Conservation (phyloP, 2,888 invertebrate species). For the Alviniconcha strummeri region DNA sequence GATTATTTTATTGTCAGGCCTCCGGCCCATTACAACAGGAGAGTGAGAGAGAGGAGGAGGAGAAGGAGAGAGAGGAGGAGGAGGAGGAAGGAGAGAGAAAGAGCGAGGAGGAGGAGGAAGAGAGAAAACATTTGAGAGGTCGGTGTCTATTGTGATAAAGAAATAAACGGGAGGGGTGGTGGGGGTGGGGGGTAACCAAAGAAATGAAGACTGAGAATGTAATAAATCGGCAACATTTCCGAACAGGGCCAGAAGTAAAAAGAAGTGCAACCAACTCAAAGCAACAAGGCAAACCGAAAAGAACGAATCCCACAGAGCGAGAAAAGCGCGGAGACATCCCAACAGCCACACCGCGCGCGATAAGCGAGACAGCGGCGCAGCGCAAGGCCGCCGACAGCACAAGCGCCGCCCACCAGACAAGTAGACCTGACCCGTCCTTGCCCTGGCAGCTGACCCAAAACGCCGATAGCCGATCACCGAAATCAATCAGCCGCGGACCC, state of each 20-base stretch:
- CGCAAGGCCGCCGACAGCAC: neutral
- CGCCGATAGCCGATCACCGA: constrained; percentile 34
- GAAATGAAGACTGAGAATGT: too few species aligned
- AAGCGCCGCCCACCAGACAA: neutral
- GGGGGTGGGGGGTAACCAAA: too few species aligned
- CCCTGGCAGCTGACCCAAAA: constrained; percentile 33
- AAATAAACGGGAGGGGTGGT: too few species aligned
- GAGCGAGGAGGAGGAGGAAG: neutral
- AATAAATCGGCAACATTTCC: too few species aligned
- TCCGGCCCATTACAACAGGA: too few species aligned
- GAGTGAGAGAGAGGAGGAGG: neutral
- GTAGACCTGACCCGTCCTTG: constrained; percentile 29
- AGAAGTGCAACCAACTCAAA: too few species aligned
- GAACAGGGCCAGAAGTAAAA: too few species aligned
- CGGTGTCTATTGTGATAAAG: too few species aligned
- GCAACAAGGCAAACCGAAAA: neutral
- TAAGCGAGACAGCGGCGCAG: neutral
- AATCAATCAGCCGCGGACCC: constrained; percentile 16
- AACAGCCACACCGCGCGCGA: neutral
- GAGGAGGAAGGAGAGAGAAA: neutral
- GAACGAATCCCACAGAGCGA: neutral
- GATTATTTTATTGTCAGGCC: neutral
- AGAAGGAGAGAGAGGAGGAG: neutral
- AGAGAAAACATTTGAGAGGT: neutral
- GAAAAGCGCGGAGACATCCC: neutral